These are phyloP conservation scores for Argynnis bischoffii DNA, from an alignment of 2,888 invertebrate genomes.

Conservation along the genomic window DNA sequence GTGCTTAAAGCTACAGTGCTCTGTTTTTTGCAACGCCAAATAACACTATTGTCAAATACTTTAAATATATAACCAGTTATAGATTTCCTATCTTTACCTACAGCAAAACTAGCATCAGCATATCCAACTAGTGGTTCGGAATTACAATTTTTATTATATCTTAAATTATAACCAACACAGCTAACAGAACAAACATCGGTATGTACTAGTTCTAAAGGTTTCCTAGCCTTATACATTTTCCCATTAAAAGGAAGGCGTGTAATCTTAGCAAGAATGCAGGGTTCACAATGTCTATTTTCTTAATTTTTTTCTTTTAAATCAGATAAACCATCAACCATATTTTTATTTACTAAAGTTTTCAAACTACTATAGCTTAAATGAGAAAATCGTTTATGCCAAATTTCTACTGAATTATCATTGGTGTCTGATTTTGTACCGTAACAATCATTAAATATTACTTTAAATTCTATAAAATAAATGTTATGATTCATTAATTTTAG, in stretches of 20 bases:
- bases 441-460: neutral
- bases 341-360: neutral
- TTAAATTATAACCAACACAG: conserved; percentile 18
- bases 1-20: too few species aligned
- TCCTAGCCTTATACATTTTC: neutral
- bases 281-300: neutral
- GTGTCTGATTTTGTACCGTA: neutral
- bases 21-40: conserved; percentile 21
- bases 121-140: conserved; percentile 10
- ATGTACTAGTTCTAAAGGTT: neutral
- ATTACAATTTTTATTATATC: conserved; percentile 31
- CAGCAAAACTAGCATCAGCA: conserved; percentile 18
- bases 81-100: conserved; percentile 29
- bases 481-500: too few species aligned
- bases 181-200: too few species aligned
- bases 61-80: conserved; percentile 36
- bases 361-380: neutral
- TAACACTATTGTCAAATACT: conserved; percentile 31
- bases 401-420: neutral
- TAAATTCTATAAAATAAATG: neutral
- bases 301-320: neutral
- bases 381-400: neutral
- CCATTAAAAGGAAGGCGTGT: neutral
- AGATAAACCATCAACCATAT: neutral
- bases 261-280: neutral